phyloP scores from a whole-genome alignment of 1,140 invertebrate genomes.

The Caerostris darwini region DNA sequence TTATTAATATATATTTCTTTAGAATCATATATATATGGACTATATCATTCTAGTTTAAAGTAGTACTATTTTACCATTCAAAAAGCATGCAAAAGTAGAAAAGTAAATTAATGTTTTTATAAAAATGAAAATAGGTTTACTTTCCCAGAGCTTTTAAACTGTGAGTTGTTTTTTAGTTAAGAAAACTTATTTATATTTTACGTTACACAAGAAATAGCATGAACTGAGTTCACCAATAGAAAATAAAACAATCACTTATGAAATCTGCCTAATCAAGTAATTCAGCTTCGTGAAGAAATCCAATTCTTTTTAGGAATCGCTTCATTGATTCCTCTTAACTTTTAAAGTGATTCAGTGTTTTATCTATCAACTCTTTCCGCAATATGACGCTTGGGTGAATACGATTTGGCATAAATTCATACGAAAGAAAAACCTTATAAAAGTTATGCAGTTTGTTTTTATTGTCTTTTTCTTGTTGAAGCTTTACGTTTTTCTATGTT shows the following conservation, averaged over 20 bases:
- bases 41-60: too few species aligned
- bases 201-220: neutral
- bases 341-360: slow-evolving; percentile 20
- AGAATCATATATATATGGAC: too few species aligned
- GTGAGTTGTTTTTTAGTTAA: too few species aligned
- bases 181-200: too few species aligned
- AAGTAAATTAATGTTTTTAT: too few species aligned
- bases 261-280: neutral
- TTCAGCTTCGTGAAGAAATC: neutral
- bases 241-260: neutral
- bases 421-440: neutral
- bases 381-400: neutral
- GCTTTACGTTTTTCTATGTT: too few species aligned
- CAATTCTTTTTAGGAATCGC: neutral
- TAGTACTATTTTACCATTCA: too few species aligned
- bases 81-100: too few species aligned
- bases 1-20: too few species aligned
- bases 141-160: too few species aligned
- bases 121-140: too few species aligned
- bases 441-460: neutral
- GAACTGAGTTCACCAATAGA: neutral
- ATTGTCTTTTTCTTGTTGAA: too few species aligned
- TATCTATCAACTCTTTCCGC: neutral
- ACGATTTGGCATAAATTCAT: neutral
- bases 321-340: neutral